Base-by-base conservation (phyloP, 2,888 invertebrate genomes). In the Xanthia icteritia region DNA sequence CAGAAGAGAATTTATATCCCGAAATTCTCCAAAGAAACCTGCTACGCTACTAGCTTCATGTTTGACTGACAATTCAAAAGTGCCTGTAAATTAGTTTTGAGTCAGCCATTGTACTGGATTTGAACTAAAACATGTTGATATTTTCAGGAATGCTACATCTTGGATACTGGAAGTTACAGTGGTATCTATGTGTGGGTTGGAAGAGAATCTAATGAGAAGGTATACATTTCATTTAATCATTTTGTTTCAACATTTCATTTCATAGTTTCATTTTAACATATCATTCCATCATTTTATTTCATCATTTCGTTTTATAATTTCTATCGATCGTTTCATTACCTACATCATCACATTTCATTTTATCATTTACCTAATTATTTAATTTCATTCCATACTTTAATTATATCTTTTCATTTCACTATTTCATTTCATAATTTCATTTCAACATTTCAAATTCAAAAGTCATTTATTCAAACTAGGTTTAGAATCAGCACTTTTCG, bases 181-280 rank as follows among this genome's bases (percentile, higher is more conserved):
- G 98, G 98, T 39, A 97, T 99, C 73, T 99, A 97, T 91, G 98
- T 98, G 0, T 99, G 99, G 99, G 98, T 98, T 31, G 99, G 99
- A 6, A 98, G 97, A 89, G 97, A 97, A 64, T 98, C 98, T 36
- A 98, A 97, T 45, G 93, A 93, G 27, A 94, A 93, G 92, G 97
- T 97, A 88, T 73, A 67, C 45, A 20, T 51, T 42, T 58, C 2
- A 48, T n/a, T 39, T 20, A 0, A n/a, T 31, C 5, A 31, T 45
- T 60, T 36, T 0, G 2, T 56, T 31, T 11, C 20, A 48, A 3
- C 0, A 27, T 48, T 56, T 45, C 5, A 31, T 13, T 69, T 15
- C 6, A 48, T 4, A n/a, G 2, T 51, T 51, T 51, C 6, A 51
- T 48, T 15, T 15, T 0, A 48, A 15, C 15, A 48, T 48, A 15